phyloP scores from a whole-genome alignment of 2,113 vertebrate species.

The Panthera uncia region DNA sequence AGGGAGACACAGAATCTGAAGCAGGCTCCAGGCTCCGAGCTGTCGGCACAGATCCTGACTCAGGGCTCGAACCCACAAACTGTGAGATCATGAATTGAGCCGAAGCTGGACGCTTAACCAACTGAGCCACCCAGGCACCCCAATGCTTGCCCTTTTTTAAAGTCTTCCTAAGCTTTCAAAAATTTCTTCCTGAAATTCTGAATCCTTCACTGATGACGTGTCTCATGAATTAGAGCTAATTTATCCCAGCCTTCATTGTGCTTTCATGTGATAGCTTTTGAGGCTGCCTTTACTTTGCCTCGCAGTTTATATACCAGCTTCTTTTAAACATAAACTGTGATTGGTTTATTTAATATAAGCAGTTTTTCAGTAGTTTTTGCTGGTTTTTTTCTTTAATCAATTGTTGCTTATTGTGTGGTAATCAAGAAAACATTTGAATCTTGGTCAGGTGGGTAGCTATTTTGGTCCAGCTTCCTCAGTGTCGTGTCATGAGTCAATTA shows the following conservation, averaged over 20 bases:
- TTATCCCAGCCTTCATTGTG: neutral
- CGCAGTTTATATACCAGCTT: neutral
- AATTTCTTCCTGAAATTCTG: conserved; percentile 21
- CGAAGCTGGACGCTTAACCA: too few species aligned
- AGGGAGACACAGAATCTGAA: too few species aligned
- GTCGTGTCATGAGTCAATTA: neutral
- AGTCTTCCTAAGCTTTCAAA: neutral
- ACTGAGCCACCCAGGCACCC: too few species aligned
- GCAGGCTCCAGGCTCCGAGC: too few species aligned
- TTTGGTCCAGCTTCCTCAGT: neutral
- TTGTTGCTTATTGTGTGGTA: conserved; percentile 17
- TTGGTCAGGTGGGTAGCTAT: neutral
- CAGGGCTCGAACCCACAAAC: too few species aligned
- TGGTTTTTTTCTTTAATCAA: neutral
- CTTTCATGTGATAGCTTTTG: neutral
- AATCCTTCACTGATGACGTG: neutral
- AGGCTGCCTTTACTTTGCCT: neutral
- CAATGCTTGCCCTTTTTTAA: neutral
- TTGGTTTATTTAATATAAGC: neutral
- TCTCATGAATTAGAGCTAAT: neutral
- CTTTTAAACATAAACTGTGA: neutral
- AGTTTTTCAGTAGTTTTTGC: neutral
- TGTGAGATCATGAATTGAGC: too few species aligned
- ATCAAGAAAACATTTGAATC: neutral
- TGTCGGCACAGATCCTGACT: too few species aligned